Base-by-base conservation (phyloP, 2,888 invertebrate genomes). In the Apodemia duryi region DNA sequence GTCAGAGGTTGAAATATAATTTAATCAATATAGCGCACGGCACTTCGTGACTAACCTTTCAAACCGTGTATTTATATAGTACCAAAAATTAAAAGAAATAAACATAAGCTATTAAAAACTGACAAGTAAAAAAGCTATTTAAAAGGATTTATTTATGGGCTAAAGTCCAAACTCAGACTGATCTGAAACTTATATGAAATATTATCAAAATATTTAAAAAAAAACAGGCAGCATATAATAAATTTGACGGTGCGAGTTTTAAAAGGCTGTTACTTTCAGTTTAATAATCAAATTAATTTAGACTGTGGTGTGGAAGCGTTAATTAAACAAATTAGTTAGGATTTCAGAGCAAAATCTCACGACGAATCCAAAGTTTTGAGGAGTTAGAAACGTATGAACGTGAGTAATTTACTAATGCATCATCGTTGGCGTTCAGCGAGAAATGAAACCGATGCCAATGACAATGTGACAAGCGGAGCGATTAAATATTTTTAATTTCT, bases 391-490 rank as follows among this genome's bases (percentile, higher is more conserved):
- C 77, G 78, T 74, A 78, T 74, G 84, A 76, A 88, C 90, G 89
- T 88, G 90, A 87, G 88, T 86, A 88, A 91, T 90, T 89, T 91
- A 86, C 91, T 91, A 91, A 91, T 91, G 91, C 88, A 87, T 78
- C 75, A 72, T 72, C 79, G 82, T 78, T 81, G 81, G 78, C 79
- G 79, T 79, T 78, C 78, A 78, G 77, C 76, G 79, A 75, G 77
- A 79, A 82, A 84, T 83, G 83, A 83, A 83, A 80, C 76, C 63
- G 51, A 66, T 62, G 63, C 21, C 6, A 49, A 6, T 61, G 62
- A 35, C 32, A 73, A 62, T 63, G 67, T 69, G 63, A 29, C 60
- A 62, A 69, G 70, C 71, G 74, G 60, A 72, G 67, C 68, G 67
- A n/a, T 54, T 29, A 35, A 1, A 4, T n/a, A 38, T 51, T 49